phyloP scores from a whole-genome alignment of 2,113 vertebrate genomes.

The Tragulus kanchil region DNA sequence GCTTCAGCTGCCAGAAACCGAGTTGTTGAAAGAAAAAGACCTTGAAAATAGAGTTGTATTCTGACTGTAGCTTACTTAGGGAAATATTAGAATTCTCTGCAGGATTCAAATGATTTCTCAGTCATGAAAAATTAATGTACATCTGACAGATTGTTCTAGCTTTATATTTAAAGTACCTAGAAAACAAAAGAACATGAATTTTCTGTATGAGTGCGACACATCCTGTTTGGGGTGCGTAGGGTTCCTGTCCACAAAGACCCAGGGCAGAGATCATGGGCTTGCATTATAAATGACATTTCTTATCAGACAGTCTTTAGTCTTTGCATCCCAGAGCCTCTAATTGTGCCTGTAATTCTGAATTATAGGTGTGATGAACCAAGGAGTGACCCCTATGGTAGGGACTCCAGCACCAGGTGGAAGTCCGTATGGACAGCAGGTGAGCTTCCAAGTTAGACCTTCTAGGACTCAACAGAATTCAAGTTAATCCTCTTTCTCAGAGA shows the following conservation, averaged over 20 bases:
- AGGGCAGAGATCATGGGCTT: slow-evolving; percentile 58
- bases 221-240: slow-evolving; percentile 33
- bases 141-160: slow-evolving; percentile 33
- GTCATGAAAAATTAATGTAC: slow-evolving; percentile 19
- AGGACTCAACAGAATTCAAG: slow-evolving; percentile 21
- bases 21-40: slow-evolving; percentile 33
- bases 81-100: slow-evolving; percentile 32
- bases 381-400: slow-evolving; percentile 92
- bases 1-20: slow-evolving; percentile 48
- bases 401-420: slow-evolving; percentile 90
- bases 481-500: slow-evolving; percentile 51
- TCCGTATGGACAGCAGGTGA: slow-evolving; percentile 96
- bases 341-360: slow-evolving; percentile 86
- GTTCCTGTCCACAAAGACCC: slow-evolving; percentile 48
- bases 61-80: not conserved
- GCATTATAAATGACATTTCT: slow-evolving; percentile 72
- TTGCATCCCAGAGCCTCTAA: slow-evolving; percentile 76
- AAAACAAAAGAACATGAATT: slow-evolving; percentile 37
- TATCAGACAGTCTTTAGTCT: slow-evolving; percentile 73
- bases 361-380: slow-evolving; percentile 96
- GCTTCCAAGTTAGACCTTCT: slow-evolving; percentile 53
- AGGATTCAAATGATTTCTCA: slow-evolving; percentile 48
- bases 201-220: not conserved
- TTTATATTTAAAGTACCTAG: slow-evolving; percentile 30
- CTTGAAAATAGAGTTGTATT: slow-evolving; percentile 33